Conservation (phyloP, 2,797 vertebrate species). For the Heliangelus exortis region DNA sequence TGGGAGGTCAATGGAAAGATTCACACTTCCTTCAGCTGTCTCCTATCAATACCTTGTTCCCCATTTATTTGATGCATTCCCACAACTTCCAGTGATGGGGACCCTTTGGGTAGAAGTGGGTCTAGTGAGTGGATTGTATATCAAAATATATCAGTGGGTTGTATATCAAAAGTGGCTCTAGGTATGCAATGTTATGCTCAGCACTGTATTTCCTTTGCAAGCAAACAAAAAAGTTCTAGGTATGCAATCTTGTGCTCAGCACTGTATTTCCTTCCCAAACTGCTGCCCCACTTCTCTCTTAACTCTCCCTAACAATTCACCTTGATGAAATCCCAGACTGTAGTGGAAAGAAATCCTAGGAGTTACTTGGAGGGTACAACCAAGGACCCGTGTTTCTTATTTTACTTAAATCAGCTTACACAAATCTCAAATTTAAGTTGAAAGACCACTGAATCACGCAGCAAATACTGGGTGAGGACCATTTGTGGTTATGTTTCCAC, state of each 20-base stretch:
- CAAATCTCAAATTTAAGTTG: neutral
- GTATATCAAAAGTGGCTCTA: neutral
- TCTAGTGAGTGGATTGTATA: neutral
- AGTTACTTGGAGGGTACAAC: neutral
- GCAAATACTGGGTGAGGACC: neutral
- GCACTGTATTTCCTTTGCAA: neutral
- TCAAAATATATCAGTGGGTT: too few species aligned
- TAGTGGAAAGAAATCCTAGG: neutral
- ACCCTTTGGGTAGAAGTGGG: neutral
- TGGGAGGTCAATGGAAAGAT: neutral
- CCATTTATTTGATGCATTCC: neutral
- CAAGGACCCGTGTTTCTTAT: neutral
- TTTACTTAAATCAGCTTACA: neutral
- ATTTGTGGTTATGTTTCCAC: slow-evolving; percentile 49
- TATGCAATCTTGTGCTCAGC: neutral
- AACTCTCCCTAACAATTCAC: neutral
- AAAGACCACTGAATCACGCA: slow-evolving; percentile 6
- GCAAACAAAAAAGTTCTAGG: neutral
- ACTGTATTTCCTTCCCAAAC: neutral
- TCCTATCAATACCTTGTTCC: neutral
- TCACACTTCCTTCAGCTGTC: neutral
- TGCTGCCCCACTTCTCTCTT: neutral
- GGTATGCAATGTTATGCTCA: neutral
- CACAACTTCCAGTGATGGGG: neutral
- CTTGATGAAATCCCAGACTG: neutral